Percentiles rank a stretch among this genome's conserved stretches.
Conservation (phyloP, 2,113 vertebrate genomes). For the Zootoca vivipara region DNA sequence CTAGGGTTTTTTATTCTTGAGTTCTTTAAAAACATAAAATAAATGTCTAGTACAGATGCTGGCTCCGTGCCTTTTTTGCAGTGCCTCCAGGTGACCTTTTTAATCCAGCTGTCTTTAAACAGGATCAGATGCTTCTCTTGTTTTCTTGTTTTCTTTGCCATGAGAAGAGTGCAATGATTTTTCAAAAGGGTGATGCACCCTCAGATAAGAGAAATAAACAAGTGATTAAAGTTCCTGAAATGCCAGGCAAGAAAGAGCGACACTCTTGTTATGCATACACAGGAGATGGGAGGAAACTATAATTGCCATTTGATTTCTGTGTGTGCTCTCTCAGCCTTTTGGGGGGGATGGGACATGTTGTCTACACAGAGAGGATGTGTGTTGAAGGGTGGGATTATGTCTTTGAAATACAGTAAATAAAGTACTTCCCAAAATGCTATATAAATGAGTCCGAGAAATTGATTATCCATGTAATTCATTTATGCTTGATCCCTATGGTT, state of each 20-base stretch:
- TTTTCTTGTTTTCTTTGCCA: background rate
- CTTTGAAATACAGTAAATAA: background rate
- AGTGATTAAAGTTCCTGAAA: background rate
- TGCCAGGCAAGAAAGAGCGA: background rate
- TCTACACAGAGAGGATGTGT: background rate
- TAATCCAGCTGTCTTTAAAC: background rate
- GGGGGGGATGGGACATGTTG: background rate
- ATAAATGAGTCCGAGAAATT: background rate
- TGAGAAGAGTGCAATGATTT: background rate
- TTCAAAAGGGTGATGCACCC: background rate
- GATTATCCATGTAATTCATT: background rate
- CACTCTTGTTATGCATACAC: background rate
- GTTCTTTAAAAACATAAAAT: background rate
- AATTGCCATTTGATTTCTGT: background rate
- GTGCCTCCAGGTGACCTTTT: background rate
- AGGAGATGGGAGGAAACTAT: background rate
- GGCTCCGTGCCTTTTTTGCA: background rate
- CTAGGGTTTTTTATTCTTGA: background rate
- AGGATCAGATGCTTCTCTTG: background rate
- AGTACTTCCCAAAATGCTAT: background rate
- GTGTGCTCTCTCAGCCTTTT: background rate
- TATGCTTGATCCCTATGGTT: background rate
- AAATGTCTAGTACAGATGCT: background rate
- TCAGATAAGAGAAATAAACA: background rate
- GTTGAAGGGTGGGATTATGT: background rate